Percentiles rank a stretch among this genome's conserved stretches.
These are phyloP conservation scores for Garrulus glandarius DNA, from an alignment of 2,797 vertebrate genomes.

Conservation along the genomic window DNA sequence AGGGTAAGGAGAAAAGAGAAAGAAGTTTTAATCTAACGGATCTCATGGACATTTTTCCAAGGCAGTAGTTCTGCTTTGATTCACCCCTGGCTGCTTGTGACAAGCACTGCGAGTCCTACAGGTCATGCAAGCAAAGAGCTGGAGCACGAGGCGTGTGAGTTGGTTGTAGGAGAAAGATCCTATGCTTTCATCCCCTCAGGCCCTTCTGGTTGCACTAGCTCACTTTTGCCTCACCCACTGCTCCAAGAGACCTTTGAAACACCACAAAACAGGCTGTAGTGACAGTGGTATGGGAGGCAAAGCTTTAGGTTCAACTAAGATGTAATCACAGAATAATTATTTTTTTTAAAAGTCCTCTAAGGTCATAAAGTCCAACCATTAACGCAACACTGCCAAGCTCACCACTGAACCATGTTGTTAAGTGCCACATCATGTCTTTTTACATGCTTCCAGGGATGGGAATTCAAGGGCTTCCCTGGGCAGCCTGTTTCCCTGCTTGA, in stretches of 20 bases:
- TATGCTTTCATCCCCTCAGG: background rate
- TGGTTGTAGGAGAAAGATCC: background rate
- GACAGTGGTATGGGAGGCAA: background rate
- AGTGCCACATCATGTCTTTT: background rate
- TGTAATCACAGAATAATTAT: background rate
- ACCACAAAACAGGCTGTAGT: background rate
- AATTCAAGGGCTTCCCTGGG: background rate
- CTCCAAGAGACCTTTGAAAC: background rate
- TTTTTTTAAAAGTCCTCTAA: background rate
- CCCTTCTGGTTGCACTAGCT: fast-evolving
- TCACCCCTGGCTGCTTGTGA: background rate
- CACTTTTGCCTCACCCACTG: background rate
- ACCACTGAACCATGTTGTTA: background rate
- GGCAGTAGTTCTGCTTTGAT: background rate
- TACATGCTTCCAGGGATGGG: too few species aligned
- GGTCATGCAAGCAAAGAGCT: background rate
- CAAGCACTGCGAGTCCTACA: background rate
- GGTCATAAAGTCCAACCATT: too few species aligned
- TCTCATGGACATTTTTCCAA: background rate
- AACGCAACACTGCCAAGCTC: background rate
- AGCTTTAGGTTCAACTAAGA: background rate
- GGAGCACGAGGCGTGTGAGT: fast-evolving
- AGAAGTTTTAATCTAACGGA: background rate
- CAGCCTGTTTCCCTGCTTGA: background rate
- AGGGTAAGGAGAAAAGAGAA: background rate